Evolutionary conservation across 2,113 vertebrate genomes (phyloP).

Genomic region (Gambusia holbrooki): DNA sequence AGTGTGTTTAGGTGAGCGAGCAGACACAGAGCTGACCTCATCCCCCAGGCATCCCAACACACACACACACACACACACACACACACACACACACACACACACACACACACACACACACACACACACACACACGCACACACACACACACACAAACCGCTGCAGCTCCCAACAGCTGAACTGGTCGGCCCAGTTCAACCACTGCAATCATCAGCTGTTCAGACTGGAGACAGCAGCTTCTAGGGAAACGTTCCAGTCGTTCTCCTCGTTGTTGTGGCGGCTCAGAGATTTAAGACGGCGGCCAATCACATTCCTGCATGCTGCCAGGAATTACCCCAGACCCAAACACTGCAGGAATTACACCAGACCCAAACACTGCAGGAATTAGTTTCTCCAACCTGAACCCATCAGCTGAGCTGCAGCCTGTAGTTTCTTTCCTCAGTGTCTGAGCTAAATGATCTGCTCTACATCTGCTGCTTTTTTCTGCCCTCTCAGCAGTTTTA

Average conservation of each 20-base stretch:
- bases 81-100: slow-evolving; percentile 23
- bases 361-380: no score
- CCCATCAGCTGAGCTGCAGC: no score
- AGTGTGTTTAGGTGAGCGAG: slow-evolving; percentile 48
- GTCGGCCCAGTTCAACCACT: background rate
- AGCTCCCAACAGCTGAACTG: slow-evolving; percentile 4
- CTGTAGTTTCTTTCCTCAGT: no score
- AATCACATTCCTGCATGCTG: background rate
- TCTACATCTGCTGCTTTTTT: no score
- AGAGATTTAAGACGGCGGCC: no score
- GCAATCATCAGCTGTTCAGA: slow-evolving; percentile 47
- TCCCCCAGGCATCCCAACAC: slow-evolving; percentile 21
- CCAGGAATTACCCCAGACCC: no score
- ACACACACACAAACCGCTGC: slow-evolving; percentile 20
- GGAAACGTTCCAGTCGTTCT: background rate
- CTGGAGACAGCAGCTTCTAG: background rate
- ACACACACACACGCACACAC: slow-evolving; percentile 23
- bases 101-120: slow-evolving; percentile 24
- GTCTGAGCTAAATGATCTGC: no score
- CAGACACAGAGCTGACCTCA: slow-evolving; percentile 43
- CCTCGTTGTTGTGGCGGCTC: background rate
- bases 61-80: slow-evolving; percentile 22
- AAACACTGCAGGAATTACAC: no score
- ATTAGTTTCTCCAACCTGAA: no score
- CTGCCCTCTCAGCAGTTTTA: no score